phyloP scores from a whole-genome alignment of 2,888 invertebrate genomes.

The Litoditis marina region DNA sequence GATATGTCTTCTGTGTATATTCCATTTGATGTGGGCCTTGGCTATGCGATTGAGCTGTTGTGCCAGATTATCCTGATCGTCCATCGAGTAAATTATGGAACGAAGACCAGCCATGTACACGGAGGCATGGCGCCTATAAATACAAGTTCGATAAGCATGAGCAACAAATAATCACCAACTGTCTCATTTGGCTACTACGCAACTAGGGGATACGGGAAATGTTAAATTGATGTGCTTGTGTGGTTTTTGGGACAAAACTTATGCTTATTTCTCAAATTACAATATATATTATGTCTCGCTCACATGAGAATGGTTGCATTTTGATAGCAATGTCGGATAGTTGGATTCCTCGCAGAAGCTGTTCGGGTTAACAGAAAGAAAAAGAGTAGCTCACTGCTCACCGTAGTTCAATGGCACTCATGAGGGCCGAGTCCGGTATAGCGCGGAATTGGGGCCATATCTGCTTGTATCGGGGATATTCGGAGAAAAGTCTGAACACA shows the following conservation, averaged over 20 bases:
- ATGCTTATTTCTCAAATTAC: too few relatives aligned
- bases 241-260: too few relatives aligned
- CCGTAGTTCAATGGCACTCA: constrained; percentile 51
- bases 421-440: constrained; percentile 55
- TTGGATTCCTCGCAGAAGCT: background rate
- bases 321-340: too few relatives aligned
- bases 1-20: constrained; percentile 52
- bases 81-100: constrained; percentile 53
- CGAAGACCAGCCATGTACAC: constrained; percentile 55
- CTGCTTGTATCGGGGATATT: constrained; percentile 55
- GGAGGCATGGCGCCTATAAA: constrained; percentile 34
- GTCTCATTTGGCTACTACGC: too few relatives aligned
- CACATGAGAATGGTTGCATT: background rate
- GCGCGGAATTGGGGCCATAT: constrained; percentile 59
- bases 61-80: constrained; percentile 44
- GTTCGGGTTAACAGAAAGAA: background rate
- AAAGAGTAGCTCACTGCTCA: too few relatives aligned
- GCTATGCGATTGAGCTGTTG: constrained; percentile 49
- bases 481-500: constrained; percentile 49
- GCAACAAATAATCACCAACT: background rate
- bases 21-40: constrained; percentile 57
- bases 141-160: background rate
- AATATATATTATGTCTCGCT: too few relatives aligned
- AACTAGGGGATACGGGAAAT: too few relatives aligned
- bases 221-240: too few relatives aligned